These are phyloP conservation scores for Molossus alvarezi DNA, from an alignment of 2,797 vertebrate genomes.

Conservation along the genomic window DNA sequence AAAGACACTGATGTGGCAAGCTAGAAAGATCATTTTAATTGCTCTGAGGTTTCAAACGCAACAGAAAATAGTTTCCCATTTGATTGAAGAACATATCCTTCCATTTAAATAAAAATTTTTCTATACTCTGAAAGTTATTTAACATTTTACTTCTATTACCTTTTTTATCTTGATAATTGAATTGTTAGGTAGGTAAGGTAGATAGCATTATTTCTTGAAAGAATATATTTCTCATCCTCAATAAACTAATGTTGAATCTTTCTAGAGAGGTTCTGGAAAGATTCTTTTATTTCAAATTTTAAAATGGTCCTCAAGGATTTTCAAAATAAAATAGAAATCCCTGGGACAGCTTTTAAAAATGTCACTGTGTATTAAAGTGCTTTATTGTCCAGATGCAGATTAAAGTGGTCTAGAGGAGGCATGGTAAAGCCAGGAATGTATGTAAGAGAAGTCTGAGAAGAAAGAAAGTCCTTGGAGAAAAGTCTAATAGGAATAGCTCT, in stretches of 20 bases:
- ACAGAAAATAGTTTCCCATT: constrained; percentile 55
- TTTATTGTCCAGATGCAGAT: neutral
- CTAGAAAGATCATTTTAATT: constrained; percentile 78
- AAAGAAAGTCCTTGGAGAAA: constrained; percentile 17
- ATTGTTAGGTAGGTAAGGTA: neutral
- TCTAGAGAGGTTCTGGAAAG: neutral
- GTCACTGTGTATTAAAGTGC: neutral
- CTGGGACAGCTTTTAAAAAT: constrained; percentile 13
- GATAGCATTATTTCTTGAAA: neutral
- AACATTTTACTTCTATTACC: constrained; percentile 13
- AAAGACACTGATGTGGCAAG: constrained; percentile 46
- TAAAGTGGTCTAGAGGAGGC: neutral
- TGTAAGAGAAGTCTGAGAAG: neutral
- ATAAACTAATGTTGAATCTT: neutral
- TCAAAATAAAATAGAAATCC: constrained; percentile 46
- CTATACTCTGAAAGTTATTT: constrained; percentile 4
- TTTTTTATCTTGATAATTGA: neutral
- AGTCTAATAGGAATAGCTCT: neutral
- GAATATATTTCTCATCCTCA: neutral
- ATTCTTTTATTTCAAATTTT: constrained; percentile 54
- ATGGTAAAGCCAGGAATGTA: neutral
- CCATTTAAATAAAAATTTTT: constrained; percentile 72
- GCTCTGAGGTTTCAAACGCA: constrained; percentile 60
- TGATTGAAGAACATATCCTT: constrained; percentile 62
- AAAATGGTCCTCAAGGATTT: constrained; percentile 26